These are phyloP conservation scores for Ictidomys tridecemlineatus DNA, from an alignment of 2,113 vertebrate species.

Conservation along the genomic window DNA sequence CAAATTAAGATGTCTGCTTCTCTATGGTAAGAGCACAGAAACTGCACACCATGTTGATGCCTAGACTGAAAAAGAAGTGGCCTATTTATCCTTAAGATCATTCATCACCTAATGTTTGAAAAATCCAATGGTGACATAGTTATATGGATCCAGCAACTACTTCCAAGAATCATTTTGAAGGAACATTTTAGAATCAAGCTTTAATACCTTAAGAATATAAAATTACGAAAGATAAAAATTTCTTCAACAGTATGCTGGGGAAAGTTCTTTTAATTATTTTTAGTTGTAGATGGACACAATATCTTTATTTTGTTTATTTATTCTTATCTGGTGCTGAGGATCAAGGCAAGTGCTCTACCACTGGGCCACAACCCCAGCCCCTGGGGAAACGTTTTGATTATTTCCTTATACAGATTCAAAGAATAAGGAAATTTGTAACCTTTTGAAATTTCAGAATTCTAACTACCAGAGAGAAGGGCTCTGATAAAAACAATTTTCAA, in stretches of 20 bases:
- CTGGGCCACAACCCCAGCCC: no score
- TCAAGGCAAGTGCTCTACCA: no score
- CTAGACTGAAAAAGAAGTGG: neutral
- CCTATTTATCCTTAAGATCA: neutral
- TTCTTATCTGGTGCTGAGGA: no score
- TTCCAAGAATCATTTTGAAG: conserved; percentile 17
- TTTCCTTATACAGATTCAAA: neutral
- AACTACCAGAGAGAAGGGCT: neutral
- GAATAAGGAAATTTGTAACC: neutral
- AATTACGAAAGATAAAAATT: neutral
- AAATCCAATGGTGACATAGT: neutral
- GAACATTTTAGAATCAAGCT: no score
- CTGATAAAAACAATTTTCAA: conserved; percentile 11
- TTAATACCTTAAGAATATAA: no score
- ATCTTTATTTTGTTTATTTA: no score
- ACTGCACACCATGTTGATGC: neutral
- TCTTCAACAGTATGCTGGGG: neutral
- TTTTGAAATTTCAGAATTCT: conserved; percentile 1
- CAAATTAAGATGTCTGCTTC: neutral
- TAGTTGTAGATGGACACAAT: no score
- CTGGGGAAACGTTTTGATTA: neutral
- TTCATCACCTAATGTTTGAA: neutral
- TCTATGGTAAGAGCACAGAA: neutral
- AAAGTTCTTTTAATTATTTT: neutral
- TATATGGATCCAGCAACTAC: neutral